Conservation (phyloP, 2,113 vertebrate species). For the Columba livia region DNA sequence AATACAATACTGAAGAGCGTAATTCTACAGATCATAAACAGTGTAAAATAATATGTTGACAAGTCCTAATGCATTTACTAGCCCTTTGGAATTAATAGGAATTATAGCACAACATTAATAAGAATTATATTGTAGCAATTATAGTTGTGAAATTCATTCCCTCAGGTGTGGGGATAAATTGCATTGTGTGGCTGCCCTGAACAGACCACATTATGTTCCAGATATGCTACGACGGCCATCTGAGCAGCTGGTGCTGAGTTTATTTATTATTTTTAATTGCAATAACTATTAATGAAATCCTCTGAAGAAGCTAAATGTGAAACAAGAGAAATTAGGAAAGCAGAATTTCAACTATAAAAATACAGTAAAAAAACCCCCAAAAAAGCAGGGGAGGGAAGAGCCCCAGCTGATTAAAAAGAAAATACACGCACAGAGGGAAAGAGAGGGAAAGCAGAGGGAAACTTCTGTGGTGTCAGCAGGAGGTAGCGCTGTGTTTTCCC, state of each 20-base stretch:
- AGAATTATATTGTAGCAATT: constrained; percentile 83
- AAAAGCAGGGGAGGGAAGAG: constrained; percentile 11
- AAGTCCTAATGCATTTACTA: constrained; percentile 85
- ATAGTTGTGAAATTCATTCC: constrained; percentile 78
- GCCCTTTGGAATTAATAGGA: constrained; percentile 83
- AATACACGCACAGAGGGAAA: constrained; percentile 21
- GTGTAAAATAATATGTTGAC: constrained; percentile 85
- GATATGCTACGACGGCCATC: constrained; percentile 64
- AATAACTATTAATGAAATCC: constrained; percentile 71
- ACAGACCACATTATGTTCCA: constrained; percentile 53
- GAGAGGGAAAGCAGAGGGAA: constrained; percentile 27
- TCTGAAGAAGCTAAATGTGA: constrained; percentile 65
- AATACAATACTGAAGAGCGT: constrained; percentile 73
- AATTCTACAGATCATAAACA: constrained; percentile 85
- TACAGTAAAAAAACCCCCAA: background rate
- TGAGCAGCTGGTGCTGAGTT: constrained; percentile 74
- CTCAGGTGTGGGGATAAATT: constrained; percentile 79
- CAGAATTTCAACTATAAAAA: constrained; percentile 53
- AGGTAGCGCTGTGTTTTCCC: constrained; percentile 55
- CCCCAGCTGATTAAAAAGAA: constrained; percentile 44
- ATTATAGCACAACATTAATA: constrained; percentile 82
- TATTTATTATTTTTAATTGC: constrained; percentile 76
- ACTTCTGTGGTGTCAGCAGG: constrained; percentile 48
- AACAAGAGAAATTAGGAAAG: constrained; percentile 53
- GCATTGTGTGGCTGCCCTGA: constrained; percentile 70